A percentile compares a stretch with the other conserved stretches of the same genome.
Conservation (phyloP, 2,797 vertebrate genomes). For the Menidia menidia region DNA sequence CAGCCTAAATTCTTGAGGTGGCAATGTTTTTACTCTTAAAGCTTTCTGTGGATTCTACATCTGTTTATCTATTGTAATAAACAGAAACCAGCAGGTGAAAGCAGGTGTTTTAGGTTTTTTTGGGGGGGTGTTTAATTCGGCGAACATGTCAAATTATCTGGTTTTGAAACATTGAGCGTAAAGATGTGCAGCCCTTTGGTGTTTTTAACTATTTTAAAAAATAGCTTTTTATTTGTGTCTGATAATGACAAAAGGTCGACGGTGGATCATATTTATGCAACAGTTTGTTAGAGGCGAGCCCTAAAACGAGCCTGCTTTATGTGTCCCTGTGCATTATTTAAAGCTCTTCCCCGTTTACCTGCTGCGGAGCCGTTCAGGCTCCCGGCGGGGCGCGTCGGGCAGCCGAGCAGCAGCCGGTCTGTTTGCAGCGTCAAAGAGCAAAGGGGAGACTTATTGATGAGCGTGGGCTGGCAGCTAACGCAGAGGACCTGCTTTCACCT, state of each 20-base stretch:
- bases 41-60: too few species aligned
- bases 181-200: not conserved
- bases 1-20: too few species aligned
- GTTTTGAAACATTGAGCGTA: not conserved
- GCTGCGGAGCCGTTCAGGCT: constrained; percentile 43
- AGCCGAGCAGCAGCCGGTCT: constrained; percentile 50
- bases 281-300: not conserved
- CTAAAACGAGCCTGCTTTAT: not conserved
- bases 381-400: constrained; percentile 27
- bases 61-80: too few species aligned
- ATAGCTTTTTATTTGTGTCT: not conserved
- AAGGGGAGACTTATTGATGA: constrained; percentile 47
- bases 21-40: too few species aligned
- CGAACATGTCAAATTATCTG: not conserved
- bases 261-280: not conserved
- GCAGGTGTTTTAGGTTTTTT: not conserved
- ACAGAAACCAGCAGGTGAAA: not conserved
- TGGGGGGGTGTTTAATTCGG: not conserved
- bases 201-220: not conserved
- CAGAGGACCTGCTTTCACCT: constrained; percentile 57
- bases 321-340: constrained; percentile 2
- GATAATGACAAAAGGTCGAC: not conserved
- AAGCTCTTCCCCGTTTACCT: constrained; percentile 54
- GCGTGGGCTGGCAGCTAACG: constrained; percentile 49
- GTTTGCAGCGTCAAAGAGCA: constrained; percentile 41